These are phyloP conservation scores for Montipora cactus DNA, from an alignment of 64 coral and sea anemone genomes.

Conservation along the genomic window DNA sequence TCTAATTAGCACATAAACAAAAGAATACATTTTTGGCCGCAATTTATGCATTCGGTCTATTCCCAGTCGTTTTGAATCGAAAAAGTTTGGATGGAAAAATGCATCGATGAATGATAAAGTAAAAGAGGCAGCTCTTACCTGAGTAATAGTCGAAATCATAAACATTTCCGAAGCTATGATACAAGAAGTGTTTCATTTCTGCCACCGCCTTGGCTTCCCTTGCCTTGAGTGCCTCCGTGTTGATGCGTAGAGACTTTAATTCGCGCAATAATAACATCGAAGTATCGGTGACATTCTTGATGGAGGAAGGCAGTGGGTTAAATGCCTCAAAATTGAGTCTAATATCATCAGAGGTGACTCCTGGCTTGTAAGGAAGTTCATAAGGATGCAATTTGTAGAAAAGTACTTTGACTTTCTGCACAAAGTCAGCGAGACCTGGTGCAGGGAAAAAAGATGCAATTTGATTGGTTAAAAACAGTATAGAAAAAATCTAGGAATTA, in stretches of 20 bases:
- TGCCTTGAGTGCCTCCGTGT: conserved; percentile 54
- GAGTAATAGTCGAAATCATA: conserved; percentile 89
- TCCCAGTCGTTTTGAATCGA: too few relatives aligned
- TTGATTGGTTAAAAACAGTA: too few relatives aligned
- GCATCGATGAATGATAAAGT: too few relatives aligned
- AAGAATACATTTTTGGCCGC: too few relatives aligned
- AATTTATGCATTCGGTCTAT: too few relatives aligned
- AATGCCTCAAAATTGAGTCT: conserved; percentile 64
- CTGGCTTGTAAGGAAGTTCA: conserved; percentile 55
- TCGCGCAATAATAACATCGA: conserved; percentile 51
- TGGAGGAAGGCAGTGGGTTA: conserved; percentile 45
- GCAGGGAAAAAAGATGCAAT: background rate
- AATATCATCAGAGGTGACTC: conserved; percentile 32
- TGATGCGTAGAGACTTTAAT: conserved; percentile 31
- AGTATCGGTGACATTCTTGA: conserved; percentile 69
- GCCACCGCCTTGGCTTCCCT: conserved; percentile 78
- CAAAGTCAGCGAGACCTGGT: conserved; percentile 72
- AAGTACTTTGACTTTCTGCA: conserved; percentile 68
- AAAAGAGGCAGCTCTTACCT: conserved; percentile 35
- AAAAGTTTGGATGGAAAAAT: too few relatives aligned
- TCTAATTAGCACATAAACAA: too few relatives aligned
- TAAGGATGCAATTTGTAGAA: conserved; percentile 75
- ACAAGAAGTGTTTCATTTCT: conserved; percentile 73
- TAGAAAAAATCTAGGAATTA: too few relatives aligned
- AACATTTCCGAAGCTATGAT: conserved; percentile 86